Conservation (phyloP, 2,797 vertebrate genomes). For the Megaceryle alcyon region DNA sequence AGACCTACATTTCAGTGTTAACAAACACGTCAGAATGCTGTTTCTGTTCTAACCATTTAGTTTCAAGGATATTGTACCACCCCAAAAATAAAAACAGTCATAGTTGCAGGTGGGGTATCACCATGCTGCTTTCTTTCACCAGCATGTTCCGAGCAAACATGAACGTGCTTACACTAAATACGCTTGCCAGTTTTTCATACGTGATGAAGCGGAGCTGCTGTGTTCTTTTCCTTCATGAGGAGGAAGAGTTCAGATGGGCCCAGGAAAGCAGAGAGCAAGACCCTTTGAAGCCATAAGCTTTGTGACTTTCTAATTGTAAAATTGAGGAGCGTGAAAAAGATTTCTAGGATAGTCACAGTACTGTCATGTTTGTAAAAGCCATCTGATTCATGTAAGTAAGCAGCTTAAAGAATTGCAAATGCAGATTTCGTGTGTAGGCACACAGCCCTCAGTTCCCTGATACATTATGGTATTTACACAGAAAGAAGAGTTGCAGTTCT, state of each 20-base stretch:
- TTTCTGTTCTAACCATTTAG: not conserved
- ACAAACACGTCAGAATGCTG: not conserved
- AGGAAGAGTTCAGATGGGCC: not conserved
- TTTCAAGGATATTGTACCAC: not conserved
- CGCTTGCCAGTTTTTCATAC: not conserved
- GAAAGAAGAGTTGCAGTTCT: not conserved
- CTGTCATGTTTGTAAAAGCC: not conserved
- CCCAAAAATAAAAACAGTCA: rapidly evolving
- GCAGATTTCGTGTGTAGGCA: not conserved
- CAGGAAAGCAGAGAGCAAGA: not conserved
- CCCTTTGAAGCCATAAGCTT: not conserved
- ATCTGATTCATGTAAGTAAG: not conserved
- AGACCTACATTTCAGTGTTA: not conserved
- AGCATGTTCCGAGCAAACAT: not conserved
- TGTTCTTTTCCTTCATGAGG: not conserved
- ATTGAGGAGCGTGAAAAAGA: not conserved
- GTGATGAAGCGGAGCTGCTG: not conserved
- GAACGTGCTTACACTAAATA: not conserved
- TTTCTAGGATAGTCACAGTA: not conserved
- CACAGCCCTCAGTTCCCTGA: not conserved
- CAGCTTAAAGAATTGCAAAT: not conserved
- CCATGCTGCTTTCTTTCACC: not conserved
- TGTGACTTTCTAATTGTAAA: not conserved
- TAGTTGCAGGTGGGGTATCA: not conserved
- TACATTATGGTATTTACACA: not conserved